Base-by-base conservation (phyloP, 35 echinoderm and acorn worm species). In the Ophioderma brevispina region DNA sequence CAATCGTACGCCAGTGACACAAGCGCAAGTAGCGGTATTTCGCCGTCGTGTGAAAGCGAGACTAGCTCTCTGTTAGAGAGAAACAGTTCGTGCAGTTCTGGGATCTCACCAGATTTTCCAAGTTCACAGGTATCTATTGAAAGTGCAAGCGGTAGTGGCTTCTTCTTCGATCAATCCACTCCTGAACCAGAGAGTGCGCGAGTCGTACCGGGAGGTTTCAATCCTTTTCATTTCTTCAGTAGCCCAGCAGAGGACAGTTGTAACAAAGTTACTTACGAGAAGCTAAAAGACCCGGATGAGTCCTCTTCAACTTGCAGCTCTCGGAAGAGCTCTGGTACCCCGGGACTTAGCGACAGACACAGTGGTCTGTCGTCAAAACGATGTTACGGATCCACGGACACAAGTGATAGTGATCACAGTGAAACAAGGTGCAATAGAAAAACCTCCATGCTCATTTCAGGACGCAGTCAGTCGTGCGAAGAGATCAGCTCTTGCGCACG, bases 401-500 rank as follows among this genome's bases (percentile, higher is more conserved):
- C 76, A 32, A 92, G 90, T 30, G 94, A 96, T 77, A 93, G 89
- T 10, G 88, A 89, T 33, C 83, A 35, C 13, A 85, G 52, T 17
- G 83, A 85, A 34, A 33, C 32, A 0, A 36, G 83, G 32, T 50
- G 41, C 41, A 82, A 43, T 43, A 52, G 83, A 37, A 85, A 64
- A 37, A 63, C 83, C 35, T 59, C 83, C 46, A 85, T 85, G 83
- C 33, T 85, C 49, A 59, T 85, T 0, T 52, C 83, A 36, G 83
- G 83, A 38, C 90, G 94, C 38, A 96, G 94, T 78, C 90, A 92
- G 30, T 98, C 96, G 25, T 98, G 96, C 64, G 96, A 98, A 40
- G 96, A 98, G 55, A 98, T 98, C 25, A 81, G 89, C 38, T 98
- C 96, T 0, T 98, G 96, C 76, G 93, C 96, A 15, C 55, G 96